Evolutionary conservation across 2,888 invertebrate species (phyloP).

Genomic region (Thelaira solivaga): DNA sequence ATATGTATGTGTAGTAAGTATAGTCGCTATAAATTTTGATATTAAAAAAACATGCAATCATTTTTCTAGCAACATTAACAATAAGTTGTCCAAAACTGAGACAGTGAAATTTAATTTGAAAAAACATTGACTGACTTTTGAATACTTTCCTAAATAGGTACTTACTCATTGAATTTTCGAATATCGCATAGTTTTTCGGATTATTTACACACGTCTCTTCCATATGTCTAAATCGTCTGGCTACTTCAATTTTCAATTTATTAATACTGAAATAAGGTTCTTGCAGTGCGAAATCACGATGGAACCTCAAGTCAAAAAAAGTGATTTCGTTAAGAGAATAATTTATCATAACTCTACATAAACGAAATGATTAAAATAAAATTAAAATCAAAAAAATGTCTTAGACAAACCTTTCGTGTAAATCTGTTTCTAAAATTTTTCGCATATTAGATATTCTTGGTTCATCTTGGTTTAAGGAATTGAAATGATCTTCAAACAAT

Average conservation of each 20-base stretch:
- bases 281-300: conserved; percentile 61
- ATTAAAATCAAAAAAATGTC: not conserved
- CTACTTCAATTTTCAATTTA: conserved; percentile 16
- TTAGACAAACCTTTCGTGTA: conserved; percentile 63
- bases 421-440: conserved; percentile 63
- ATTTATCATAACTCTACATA: conserved; percentile 62
- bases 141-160: no score
- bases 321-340: conserved; percentile 66
- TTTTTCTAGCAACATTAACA: no score
- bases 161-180: not conserved
- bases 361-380: not conserved
- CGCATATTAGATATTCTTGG: conserved; percentile 63
- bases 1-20: no score
- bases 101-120: no score
- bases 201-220: not conserved
- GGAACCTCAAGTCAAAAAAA: conserved; percentile 70
- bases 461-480: conserved; percentile 56
- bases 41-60: no score
- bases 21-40: no score
- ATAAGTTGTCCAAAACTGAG: no score
- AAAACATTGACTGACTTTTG: no score
- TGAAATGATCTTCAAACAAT: conserved; percentile 68
- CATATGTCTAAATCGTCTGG: conserved; percentile 36
- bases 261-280: not conserved
- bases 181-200: not conserved